Evolutionary conservation across 2,888 invertebrate genomes (phyloP), one percentile per base, ranked within the genome.

Genomic region (Pandemis corylana): DNA sequence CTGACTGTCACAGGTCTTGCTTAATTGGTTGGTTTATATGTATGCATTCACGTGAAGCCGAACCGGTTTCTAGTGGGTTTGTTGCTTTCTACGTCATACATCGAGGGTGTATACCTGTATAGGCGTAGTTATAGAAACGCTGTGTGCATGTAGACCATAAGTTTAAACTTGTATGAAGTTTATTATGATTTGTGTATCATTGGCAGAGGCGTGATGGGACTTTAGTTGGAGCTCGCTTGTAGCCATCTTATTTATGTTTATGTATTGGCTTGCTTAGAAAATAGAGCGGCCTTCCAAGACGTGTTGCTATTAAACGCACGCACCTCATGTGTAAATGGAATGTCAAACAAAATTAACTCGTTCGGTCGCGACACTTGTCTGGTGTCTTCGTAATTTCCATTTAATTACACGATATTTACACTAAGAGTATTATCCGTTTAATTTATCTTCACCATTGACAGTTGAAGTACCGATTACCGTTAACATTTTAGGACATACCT

Each of bases 141-240:
- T 77, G 59, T 79, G 78, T 82, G 81, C 80, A 82, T 85, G 85
- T 86, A 84, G 83, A 85, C 85, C 87, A 87, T 89, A 89, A 88
- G 85, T 89, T 89, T 85, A 85, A 85, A 83, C 82, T 82, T 83
- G 85, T 87, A 86, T 85, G 85, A 87, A 88, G 90, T 90, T 90
- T 90, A 92, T 90, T 89, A 90, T 91, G 90, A 92, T 90, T 91
- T 92, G 90, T 91, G 87, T 87, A 89, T 88, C 87, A 88, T 89
- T 89, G 86, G 87, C 83, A 84, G 83, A 87, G 86, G 87, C 86
- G 87, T 90, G 89, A 91, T 90, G 85, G 87, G 85, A 86, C 87
- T 88, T 90, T 86, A 88, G 88, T 81, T 80, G 80, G 84, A 81
- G 81, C 82, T 83, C 80, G 77, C 85, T 81, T 87, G 87, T 89